Conservation (phyloP, 2,113 vertebrate species). For the Mesocricetus auratus region DNA sequence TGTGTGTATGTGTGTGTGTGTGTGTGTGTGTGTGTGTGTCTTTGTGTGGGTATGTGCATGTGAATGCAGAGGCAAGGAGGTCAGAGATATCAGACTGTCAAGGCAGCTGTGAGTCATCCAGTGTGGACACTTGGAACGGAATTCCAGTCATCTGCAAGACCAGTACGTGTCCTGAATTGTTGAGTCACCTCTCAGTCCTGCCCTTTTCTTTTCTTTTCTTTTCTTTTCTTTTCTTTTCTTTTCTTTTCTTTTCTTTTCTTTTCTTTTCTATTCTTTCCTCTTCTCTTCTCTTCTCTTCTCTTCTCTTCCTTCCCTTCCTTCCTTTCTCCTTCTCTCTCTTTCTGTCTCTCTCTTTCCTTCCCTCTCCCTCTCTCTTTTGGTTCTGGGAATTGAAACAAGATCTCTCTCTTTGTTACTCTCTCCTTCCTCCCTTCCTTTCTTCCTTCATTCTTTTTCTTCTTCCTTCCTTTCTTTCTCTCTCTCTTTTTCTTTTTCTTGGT, state of each 20-base stretch:
- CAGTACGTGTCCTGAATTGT: neutral
- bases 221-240: too few relatives aligned
- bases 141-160: neutral
- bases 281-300: too few relatives aligned
- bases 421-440: neutral
- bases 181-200: neutral
- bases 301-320: too few relatives aligned
- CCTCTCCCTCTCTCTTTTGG: too few relatives aligned
- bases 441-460: too few relatives aligned
- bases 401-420: accelerated
- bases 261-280: too few relatives aligned
- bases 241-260: too few relatives aligned
- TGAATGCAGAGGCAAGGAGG: neutral
- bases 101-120: neutral
- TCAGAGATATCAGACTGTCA: neutral
- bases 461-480: too few relatives aligned
- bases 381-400: too few relatives aligned
- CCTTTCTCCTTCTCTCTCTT: too few relatives aligned
- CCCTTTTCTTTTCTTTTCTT: too few relatives aligned
- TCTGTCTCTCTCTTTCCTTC: too few relatives aligned
- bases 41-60: neutral
- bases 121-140: neutral
- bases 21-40: neutral
- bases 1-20: neutral
- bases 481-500: neutral